phyloP scores from a whole-genome alignment of 1,140 invertebrate genomes.

The Drosophila novamexicana region DNA sequence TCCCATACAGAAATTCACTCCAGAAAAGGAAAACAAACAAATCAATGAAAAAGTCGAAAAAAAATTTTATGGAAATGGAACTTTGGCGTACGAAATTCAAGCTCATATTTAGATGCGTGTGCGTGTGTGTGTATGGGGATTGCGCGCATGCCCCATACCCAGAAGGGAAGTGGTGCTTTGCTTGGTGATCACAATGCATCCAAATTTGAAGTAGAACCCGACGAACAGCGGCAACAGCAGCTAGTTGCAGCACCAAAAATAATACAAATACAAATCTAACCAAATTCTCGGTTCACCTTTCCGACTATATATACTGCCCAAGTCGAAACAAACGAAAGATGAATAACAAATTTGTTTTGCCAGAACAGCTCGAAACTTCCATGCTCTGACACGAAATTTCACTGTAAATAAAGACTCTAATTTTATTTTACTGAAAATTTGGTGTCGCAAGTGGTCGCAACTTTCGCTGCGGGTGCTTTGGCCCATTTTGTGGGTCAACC shows the following conservation, averaged over 20 bases:
- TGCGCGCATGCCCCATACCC: background rate
- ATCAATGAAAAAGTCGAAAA: constrained; percentile 15
- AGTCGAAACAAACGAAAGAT: constrained; percentile 5
- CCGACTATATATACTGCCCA: background rate
- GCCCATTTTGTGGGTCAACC: constrained; percentile 45
- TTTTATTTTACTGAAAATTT: background rate
- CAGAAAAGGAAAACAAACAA: background rate
- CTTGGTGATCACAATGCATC: background rate
- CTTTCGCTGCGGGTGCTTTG: constrained; percentile 3
- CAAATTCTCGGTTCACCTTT: constrained; percentile 10
- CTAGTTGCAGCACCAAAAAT: background rate
- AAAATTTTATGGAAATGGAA: background rate
- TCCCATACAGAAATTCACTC: background rate
- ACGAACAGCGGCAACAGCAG: background rate
- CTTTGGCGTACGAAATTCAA: constrained; percentile 18
- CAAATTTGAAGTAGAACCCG: background rate
- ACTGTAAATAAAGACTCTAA: constrained; percentile 9
- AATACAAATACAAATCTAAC: background rate
- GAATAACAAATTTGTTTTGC: background rate
- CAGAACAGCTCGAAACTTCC: background rate
- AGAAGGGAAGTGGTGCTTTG: background rate
- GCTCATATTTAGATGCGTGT: background rate
- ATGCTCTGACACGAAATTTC: constrained; percentile 22
- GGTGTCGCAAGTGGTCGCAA: background rate
- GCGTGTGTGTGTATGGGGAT: background rate